phyloP scores from a whole-genome alignment of 1,140 invertebrate genomes.

The Eriosoma lanigerum region DNA sequence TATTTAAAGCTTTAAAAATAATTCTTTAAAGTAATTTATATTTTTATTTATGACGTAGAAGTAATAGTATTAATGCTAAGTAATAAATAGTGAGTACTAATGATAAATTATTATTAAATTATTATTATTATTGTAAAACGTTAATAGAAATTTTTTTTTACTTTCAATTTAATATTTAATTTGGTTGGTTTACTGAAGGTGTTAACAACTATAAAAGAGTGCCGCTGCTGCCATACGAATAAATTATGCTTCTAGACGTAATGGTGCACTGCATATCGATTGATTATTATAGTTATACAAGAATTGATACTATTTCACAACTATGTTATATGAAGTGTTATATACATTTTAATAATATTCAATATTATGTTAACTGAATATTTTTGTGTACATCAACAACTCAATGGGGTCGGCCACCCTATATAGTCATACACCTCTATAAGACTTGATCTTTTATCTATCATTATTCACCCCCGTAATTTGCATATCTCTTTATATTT shows the following conservation, averaged over 20 bases:
- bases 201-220: background rate
- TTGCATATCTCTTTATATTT: no score
- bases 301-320: background rate
- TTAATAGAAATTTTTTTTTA: background rate
- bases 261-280: constrained; percentile 37
- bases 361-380: no score
- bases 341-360: no score
- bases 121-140: constrained; percentile 5
- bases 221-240: constrained; percentile 39
- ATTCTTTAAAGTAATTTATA: background rate
- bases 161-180: background rate
- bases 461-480: no score
- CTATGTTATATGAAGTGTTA: no score
- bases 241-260: constrained; percentile 47
- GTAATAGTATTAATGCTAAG: background rate
- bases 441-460: no score
- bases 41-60: background rate
- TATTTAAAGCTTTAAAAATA: background rate
- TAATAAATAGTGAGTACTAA: background rate
- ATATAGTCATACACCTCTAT: no score
- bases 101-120: no score
- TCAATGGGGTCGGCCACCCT: no score
- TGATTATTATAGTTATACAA: no score
- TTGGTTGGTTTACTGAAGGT: no score
- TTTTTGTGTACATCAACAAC: no score